These are phyloP conservation scores for Meteorus sp. DNA, from an alignment of 1,140 invertebrate genomes.

Conservation along the genomic window DNA sequence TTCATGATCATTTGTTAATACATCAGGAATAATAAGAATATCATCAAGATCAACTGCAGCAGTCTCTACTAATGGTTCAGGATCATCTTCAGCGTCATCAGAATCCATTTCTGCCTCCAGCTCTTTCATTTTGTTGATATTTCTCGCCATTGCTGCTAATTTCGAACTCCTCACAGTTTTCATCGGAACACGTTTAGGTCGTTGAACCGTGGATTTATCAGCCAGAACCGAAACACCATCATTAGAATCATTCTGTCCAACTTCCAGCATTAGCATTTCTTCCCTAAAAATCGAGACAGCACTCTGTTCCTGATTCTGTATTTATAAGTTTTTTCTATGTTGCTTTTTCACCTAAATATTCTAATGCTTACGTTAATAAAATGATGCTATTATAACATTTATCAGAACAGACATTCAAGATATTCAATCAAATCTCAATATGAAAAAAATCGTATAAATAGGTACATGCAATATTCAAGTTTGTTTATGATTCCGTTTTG, in stretches of 20 bases:
- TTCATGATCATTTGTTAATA: background rate
- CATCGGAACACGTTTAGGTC: conserved; percentile 46
- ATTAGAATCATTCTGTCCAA: no score
- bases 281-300: conserved; percentile 42
- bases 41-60: conserved; percentile 35
- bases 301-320: conserved; percentile 5
- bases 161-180: conserved; percentile 51
- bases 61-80: conserved; percentile 17
- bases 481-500: no score
- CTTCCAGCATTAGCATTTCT: conserved; percentile 48
- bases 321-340: background rate
- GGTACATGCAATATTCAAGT: no score
- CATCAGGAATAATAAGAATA: conserved; percentile 42
- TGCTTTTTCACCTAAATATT: background rate
- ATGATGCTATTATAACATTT: no score
- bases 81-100: background rate
- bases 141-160: conserved; percentile 53
- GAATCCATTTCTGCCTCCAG: conserved; percentile 31
- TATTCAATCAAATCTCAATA: no score
- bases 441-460: no score
- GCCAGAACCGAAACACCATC: no score
- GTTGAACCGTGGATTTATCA: no score
- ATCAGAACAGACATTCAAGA: no score
- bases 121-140: conserved; percentile 41
- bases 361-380: no score